These are phyloP conservation scores for Montipora efflorescens DNA, from an alignment of 64 coral and sea anemone genomes.

Conservation along the genomic window DNA sequence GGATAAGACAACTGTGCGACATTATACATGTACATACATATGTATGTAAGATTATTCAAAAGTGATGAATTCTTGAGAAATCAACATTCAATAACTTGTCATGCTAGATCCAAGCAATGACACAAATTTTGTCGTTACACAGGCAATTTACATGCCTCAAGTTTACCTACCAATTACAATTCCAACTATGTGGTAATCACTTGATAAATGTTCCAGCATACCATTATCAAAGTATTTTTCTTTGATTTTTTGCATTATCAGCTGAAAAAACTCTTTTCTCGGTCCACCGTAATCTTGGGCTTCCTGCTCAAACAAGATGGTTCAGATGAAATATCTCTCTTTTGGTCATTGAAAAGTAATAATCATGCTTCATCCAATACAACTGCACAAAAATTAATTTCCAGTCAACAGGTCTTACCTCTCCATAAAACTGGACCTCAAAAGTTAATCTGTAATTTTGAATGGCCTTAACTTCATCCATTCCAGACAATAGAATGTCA, in stretches of 20 bases:
- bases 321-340: too few relatives aligned
- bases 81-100: too few relatives aligned
- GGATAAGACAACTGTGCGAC: too few relatives aligned
- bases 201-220: not conserved
- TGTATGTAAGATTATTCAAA: too few relatives aligned
- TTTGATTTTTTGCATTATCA: not conserved
- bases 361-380: not conserved
- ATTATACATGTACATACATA: too few relatives aligned
- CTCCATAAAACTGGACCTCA: not conserved
- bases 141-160: not conserved
- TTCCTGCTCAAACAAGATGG: not conserved
- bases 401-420: not conserved
- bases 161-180: not conserved
- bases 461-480: not conserved
- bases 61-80: too few relatives aligned
- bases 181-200: not conserved
- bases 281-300: not conserved
- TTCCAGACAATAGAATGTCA: not conserved
- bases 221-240: conserved; percentile 7
- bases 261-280: not conserved
- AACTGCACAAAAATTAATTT: not conserved
- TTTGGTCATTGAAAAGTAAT: too few relatives aligned
- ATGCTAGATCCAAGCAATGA: not conserved
- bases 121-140: not conserved
- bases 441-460: not conserved